Evolutionary conservation across 30 jellyfish, hydroid and myxozoan species (phyloP), one percentile per base, ranked within the genome.

Genomic region (Nemopilema nomurai): DNA sequence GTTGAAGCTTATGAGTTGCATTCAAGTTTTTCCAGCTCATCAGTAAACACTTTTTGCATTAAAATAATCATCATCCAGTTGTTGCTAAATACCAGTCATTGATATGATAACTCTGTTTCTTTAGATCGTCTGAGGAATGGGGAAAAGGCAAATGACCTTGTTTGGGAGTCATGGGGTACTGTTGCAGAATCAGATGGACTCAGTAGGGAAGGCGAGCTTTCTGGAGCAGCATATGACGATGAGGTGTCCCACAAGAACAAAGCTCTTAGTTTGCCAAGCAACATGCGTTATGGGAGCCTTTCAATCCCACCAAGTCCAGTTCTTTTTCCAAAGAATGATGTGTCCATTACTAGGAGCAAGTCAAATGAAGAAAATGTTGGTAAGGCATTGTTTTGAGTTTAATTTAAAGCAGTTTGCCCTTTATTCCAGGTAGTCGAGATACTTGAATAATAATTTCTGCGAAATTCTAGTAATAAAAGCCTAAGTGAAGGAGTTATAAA

Each of bases 291-390:
- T 9, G 74, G 84, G 0, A 81, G 97, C 62, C 80, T 95, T 0
- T 92, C 98, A 8, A 88, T 87, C 19, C 98, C 98, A 19, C 98
- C 96, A 16, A 92, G 98, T 49, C 98, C 98, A 18, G 88, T 67
- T 0, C 77, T 90, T 20, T 65, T 49, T 20, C 64, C 90, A 1
- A 65, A 49, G 32, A 75, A 67, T 33, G 80, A 82, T 24, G 92
- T 80, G 49, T 69, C 90, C 20, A 87, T 92, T 29, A 81, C 98
- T 16, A 71, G 97, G 29, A 92, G 98, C 63, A 83, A 78, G 32
- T 92, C 98, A 1, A 97, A 92, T 52, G 98, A 92, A 28, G 98
- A 96, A n/a, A 83, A 92, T 82, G 89, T 92, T 62, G 97, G 98
- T 92, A 69, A 71, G 98, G 41, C 9, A 8, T 9, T 30, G 21